Base-by-base conservation (phyloP, 2,113 vertebrate species). In the Sitta europaea region DNA sequence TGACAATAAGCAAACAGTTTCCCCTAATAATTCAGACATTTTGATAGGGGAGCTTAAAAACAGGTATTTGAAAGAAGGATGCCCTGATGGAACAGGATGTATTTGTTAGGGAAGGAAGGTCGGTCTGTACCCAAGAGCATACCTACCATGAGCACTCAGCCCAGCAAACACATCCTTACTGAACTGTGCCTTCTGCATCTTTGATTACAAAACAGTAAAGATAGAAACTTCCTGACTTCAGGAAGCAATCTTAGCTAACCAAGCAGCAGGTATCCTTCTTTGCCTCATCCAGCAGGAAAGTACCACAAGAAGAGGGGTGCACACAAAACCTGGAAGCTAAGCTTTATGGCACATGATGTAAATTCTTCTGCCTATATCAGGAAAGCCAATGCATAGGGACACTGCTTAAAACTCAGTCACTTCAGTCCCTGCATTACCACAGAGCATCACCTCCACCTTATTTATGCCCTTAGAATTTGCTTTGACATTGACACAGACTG, bases 281-380 rank as follows among this genome's bases (percentile, higher is more conserved):
- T 38, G 19, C 27, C 58, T 33, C 35, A 45, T 13, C 27, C 45
- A 43, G 4, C 14, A 55, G 31, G 20, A 40, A 59, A 45, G 42
- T 19, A 14, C 27, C 7, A 1, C 25, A 50, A 54, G 43, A 68
- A 85, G 25, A 62, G 47, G 18, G 24, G 20, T 53, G 57, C 21
- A 48, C 36, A 38, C 27, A 31, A 28, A 66, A 88, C 40, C 29
- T 14, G 45, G 48, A 68, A 74, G 17, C 16, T 29, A 54, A 72
- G 33, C 42, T 54, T 53, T 33, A 14, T 0, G 6, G 15, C 5
- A 12, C 61, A 24, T 1, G 1, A n/a, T 18, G 9, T 9, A 47
- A 88, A 50, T 47, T n/a, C 72, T 76, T 40, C 59, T 62, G 59
- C 57, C 28, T 35, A 0, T 6, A 42, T 2, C 24, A 55, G 63